Conservation (phyloP, 2,113 vertebrate species). For the Cricetomys ansorgei region DNA sequence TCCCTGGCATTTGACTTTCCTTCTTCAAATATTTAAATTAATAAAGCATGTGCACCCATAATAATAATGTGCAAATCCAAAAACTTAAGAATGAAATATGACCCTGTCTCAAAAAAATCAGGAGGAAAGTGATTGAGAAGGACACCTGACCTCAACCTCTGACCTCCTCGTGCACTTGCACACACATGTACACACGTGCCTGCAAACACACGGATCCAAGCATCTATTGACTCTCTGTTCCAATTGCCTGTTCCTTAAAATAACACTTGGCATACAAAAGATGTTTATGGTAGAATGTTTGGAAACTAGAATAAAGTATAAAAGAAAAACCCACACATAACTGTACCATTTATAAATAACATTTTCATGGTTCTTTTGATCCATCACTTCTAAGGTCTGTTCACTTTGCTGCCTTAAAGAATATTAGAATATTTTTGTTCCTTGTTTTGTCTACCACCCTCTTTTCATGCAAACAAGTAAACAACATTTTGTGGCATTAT, state of each 20-base stretch:
- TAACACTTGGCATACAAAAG: neutral
- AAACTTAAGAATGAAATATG: neutral
- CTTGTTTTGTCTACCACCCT: neutral
- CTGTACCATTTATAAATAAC: neutral
- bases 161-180: neutral
- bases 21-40: neutral
- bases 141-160: neutral
- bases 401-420: conserved; percentile 51
- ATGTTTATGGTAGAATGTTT: neutral
- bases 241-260: neutral
- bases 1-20: neutral
- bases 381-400: neutral
- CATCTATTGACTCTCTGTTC: neutral
- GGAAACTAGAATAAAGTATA: neutral
- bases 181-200: neutral
- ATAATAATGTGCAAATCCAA: neutral
- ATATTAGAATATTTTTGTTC: conserved; percentile 26
- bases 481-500: conserved; percentile 9
- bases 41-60: neutral
- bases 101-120: neutral
- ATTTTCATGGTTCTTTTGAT: neutral
- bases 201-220: neutral
- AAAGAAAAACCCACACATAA: neutral
- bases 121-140: neutral
- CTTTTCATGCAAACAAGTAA: neutral